These are phyloP conservation scores for Catharus bicknelli DNA, from an alignment of 2,113 vertebrate genomes.

Conservation along the genomic window DNA sequence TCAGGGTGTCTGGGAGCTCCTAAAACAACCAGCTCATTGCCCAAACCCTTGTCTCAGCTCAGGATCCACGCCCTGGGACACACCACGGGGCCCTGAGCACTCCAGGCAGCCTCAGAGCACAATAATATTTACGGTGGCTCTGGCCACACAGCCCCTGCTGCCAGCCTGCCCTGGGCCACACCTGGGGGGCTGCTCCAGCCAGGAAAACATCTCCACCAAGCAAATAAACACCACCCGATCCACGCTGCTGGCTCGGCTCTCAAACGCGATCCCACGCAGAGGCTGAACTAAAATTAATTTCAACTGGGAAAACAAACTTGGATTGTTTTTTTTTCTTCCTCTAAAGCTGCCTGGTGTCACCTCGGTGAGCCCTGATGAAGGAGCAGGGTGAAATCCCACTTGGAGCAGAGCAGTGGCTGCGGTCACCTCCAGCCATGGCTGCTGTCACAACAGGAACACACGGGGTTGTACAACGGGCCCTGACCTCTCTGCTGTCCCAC, in stretches of 20 bases:
- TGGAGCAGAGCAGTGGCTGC: not conserved
- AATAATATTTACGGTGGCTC: constrained; percentile 22
- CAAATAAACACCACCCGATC: constrained; percentile 7
- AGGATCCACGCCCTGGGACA: not conserved
- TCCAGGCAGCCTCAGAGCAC: not conserved
- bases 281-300: constrained; percentile 14
- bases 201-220: constrained; percentile 15
- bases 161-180: not conserved
- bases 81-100: accelerated
- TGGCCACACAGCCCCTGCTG: not conserved
- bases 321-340: not conserved
- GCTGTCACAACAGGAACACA: not conserved
- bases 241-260: not conserved
- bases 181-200: constrained; percentile 9
- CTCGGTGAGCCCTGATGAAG: not conserved
- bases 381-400: not conserved
- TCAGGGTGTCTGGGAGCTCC: not conserved
- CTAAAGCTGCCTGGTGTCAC: not conserved
- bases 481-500: not conserved
- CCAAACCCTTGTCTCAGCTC: not conserved
- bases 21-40: not conserved
- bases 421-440: not conserved
- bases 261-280: constrained; percentile 9
- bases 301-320: constrained; percentile 6
- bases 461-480: not conserved